phyloP scores from a whole-genome alignment of 1,140 invertebrate genomes.

The Notospermus geniculatus region DNA sequence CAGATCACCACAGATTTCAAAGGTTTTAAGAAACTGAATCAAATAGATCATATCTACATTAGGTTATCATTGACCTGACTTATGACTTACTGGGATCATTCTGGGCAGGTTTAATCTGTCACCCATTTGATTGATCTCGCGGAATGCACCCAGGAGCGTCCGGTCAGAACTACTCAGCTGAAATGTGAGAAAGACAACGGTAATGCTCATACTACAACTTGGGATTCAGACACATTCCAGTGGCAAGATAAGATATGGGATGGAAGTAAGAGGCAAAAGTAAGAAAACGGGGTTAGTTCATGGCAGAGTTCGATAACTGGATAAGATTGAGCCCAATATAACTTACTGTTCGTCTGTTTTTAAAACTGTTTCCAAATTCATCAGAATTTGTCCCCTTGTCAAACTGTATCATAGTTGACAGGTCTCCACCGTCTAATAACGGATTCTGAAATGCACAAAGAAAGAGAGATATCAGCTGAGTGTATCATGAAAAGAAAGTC shows the following conservation, averaged over 20 bases:
- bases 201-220: too few species aligned
- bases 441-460: slow-evolving; percentile 72
- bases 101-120: slow-evolving; percentile 95
- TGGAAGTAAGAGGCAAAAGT: too few species aligned
- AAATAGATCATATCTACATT: too few species aligned
- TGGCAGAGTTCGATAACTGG: too few species aligned
- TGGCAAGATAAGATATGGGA: too few species aligned
- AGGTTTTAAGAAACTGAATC: too few species aligned
- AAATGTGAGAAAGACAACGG: slow-evolving; percentile 19
- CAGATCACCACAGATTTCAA: too few species aligned
- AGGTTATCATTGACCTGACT: too few species aligned
- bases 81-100: slow-evolving; percentile 43
- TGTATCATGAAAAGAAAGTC: too few species aligned
- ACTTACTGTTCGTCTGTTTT: slow-evolving; percentile 81
- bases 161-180: slow-evolving; percentile 66
- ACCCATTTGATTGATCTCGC: slow-evolving; percentile 96
- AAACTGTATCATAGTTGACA: slow-evolving; percentile 94
- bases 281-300: too few species aligned
- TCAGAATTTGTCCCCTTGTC: slow-evolving; percentile 78
- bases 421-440: slow-evolving; percentile 89
- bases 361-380: slow-evolving; percentile 86
- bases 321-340: too few species aligned
- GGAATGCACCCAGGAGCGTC: slow-evolving; percentile 90
- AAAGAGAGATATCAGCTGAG: slow-evolving; percentile 4
- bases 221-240: too few species aligned